phyloP scores from a whole-genome alignment of 92 coral and sea anemone genomes.

The Porites divaricata region DNA sequence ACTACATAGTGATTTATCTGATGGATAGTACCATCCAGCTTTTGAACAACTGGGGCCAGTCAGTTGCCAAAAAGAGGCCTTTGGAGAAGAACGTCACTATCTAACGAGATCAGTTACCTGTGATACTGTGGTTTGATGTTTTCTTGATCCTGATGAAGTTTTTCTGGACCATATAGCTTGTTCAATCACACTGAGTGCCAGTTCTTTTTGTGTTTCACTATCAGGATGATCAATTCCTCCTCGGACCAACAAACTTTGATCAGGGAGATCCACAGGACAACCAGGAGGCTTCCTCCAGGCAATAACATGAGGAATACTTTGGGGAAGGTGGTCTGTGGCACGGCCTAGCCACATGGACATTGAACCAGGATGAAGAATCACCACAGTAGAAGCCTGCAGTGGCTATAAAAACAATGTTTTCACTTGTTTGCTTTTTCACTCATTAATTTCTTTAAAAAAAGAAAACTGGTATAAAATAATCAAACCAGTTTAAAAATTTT shows the following conservation, averaged over 20 bases:
- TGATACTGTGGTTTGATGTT: conserved; percentile 59
- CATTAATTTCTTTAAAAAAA: too few species aligned
- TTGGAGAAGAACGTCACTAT: background rate
- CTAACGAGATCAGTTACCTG: conserved; percentile 30
- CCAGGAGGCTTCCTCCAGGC: conserved; percentile 82
- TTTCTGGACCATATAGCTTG: conserved; percentile 98
- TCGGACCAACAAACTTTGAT: conserved; percentile 73
- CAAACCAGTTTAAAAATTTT: too few species aligned
- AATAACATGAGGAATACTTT: conserved; percentile 95
- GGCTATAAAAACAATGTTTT: conserved; percentile 16
- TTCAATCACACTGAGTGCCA: conserved; percentile 96
- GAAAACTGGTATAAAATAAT: too few species aligned
- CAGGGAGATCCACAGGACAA: conserved; percentile 45
- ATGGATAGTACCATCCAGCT: too few species aligned
- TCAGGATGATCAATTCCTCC: conserved; percentile 91
- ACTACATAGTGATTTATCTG: too few species aligned
- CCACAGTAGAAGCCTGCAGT: conserved; percentile 90
- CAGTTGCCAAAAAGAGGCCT: too few species aligned
- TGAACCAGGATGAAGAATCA: conserved; percentile 98
- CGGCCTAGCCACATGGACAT: conserved; percentile 96
- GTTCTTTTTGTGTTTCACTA: conserved; percentile 92
- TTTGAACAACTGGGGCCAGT: too few species aligned
- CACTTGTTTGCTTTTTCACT: background rate
- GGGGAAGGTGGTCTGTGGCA: conserved; percentile 96
- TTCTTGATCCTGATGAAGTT: conserved; percentile 71